Percentiles rank a stretch among this genome's conserved stretches.
phyloP scores from a whole-genome alignment of 2,888 invertebrate species.

The Macrophya alboannulata region DNA sequence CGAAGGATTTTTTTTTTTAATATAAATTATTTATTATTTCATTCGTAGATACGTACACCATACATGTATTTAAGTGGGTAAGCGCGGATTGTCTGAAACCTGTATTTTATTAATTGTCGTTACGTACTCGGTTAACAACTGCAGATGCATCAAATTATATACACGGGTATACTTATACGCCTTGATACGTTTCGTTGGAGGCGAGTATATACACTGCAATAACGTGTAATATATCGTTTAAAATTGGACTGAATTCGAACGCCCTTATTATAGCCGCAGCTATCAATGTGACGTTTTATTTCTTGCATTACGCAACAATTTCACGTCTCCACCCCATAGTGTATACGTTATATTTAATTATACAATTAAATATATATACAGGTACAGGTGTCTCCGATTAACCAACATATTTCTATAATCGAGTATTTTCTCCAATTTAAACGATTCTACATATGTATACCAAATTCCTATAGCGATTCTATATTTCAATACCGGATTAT shows the following conservation, averaged over 20 bases:
- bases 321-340: too few relatives aligned
- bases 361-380: not conserved
- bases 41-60: not conserved
- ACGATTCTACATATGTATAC: not conserved
- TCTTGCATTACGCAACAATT: not conserved
- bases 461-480: not conserved
- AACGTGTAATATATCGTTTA: not conserved
- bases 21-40: too few relatives aligned
- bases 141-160: constrained; percentile 8
- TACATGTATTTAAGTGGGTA: not conserved
- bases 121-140: constrained; percentile 30
- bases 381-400: not conserved
- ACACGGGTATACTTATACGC: constrained; percentile 27
- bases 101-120: constrained; percentile 40
- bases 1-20: not conserved
- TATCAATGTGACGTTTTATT: not conserved
- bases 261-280: constrained; percentile 5
- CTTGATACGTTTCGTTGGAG: constrained; percentile 24
- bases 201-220: not conserved
- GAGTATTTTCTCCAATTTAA: not conserved
- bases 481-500: not conserved
- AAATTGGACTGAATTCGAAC: constrained; percentile 22
- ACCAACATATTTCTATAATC: not conserved
- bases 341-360: not conserved
- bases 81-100: constrained; percentile 27